These are phyloP conservation scores for Setophaga coronata DNA, from an alignment of 2,113 vertebrate genomes.

Conservation along the genomic window DNA sequence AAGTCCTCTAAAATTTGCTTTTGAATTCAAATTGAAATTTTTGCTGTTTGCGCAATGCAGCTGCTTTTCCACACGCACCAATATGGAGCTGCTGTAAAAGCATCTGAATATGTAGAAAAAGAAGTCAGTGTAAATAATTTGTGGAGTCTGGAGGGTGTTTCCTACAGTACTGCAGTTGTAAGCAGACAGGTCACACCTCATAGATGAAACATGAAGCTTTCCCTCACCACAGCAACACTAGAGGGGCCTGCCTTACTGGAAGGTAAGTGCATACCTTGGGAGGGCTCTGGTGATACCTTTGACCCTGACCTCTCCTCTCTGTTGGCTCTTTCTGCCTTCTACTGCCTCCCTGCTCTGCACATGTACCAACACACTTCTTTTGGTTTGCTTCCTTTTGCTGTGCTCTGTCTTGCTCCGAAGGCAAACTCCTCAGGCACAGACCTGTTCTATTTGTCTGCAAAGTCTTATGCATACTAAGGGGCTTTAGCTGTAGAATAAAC, in stretches of 20 bases:
- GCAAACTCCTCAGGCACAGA: constrained; percentile 48
- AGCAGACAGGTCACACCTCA: neutral
- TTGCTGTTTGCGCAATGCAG: neutral
- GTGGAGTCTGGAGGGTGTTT: neutral
- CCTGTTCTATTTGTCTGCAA: constrained; percentile 26
- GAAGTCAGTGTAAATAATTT: neutral
- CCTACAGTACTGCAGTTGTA: neutral
- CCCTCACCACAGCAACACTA: neutral
- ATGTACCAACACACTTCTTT: neutral
- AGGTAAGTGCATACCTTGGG: neutral
- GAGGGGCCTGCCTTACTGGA: neutral
- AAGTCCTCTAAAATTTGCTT: neutral
- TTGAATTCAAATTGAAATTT: neutral
- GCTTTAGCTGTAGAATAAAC: constrained; percentile 15
- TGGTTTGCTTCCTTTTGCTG: neutral
- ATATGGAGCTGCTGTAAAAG: neutral
- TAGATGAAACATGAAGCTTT: neutral
- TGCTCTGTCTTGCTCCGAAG: constrained; percentile 10
- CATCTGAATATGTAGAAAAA: neutral
- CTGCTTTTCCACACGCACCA: neutral
- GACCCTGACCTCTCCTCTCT: neutral
- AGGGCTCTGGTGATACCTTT: neutral
- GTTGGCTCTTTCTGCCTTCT: neutral
- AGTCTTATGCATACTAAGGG: neutral
- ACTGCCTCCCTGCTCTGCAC: neutral